phyloP scores from a whole-genome alignment of 1,140 invertebrate species.

The Asbolus verrucosus region DNA sequence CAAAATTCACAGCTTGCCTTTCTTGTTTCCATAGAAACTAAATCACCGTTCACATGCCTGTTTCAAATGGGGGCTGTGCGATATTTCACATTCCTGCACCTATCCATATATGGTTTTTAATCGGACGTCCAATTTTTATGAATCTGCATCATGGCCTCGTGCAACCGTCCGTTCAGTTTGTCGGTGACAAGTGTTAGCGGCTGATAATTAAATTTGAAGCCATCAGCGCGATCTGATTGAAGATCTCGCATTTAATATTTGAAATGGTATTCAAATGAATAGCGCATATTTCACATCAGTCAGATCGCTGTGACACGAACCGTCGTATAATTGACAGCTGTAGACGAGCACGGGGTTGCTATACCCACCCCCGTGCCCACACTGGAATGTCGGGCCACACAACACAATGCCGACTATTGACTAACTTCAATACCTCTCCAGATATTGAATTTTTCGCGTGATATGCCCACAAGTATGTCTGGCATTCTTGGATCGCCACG shows the following conservation, averaged over 20 bases:
- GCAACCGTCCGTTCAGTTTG: conserved; percentile 10
- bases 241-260: conserved; percentile 44
- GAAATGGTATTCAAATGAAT: conserved; percentile 58
- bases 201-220: conserved; percentile 24
- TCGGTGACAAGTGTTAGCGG: conserved; percentile 20
- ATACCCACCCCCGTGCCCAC: conserved; percentile 13
- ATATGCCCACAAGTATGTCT: conserved; percentile 53
- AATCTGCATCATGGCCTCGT: conserved; percentile 26
- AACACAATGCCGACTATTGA: conserved; percentile 56
- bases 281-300: conserved; percentile 58
- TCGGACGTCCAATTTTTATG: conserved; percentile 26
- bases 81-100: background rate
- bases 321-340: conserved; percentile 57
- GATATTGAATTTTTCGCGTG: conserved; percentile 60
- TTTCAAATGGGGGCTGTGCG: conserved; percentile 12
- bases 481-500: conserved; percentile 51
- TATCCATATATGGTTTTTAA: no score
- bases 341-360: conserved; percentile 48
- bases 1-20: conserved; percentile 54
- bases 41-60: conserved; percentile 47
- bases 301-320: conserved; percentile 55
- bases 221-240: conserved; percentile 44
- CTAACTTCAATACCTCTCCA: conserved; percentile 52
- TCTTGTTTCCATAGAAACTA: conserved; percentile 57
- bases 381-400: conserved; percentile 48